Conservation (phyloP, 1,140 invertebrate genomes). For the Ips nitidus region DNA sequence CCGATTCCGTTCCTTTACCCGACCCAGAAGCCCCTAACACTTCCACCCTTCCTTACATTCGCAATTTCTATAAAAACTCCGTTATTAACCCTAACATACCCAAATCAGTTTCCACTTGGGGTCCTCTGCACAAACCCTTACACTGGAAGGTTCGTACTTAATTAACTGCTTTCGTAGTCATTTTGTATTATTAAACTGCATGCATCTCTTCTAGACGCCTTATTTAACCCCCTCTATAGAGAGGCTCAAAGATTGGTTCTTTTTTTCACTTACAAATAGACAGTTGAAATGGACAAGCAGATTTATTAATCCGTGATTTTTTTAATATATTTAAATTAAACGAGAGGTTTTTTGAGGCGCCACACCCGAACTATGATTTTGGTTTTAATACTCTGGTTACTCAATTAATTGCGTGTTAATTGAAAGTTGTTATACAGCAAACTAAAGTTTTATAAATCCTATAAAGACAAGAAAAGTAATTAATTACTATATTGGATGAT, state of each 20-base stretch:
- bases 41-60: constrained; percentile 60
- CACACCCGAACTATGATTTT: too few relatives aligned
- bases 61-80: constrained; percentile 57
- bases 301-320: too few relatives aligned
- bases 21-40: constrained; percentile 48
- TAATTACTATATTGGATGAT: too few relatives aligned
- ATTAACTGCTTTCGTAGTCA: constrained; percentile 37
- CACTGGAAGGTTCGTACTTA: constrained; percentile 65
- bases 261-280: background rate
- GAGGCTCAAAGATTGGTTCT: too few relatives aligned
- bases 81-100: constrained; percentile 62
- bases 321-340: too few relatives aligned
- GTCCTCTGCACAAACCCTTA: constrained; percentile 66
- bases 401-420: too few relatives aligned
- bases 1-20: constrained; percentile 44
- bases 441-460: too few relatives aligned
- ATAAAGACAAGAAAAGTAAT: too few relatives aligned
- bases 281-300: background rate
- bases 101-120: constrained; percentile 67
- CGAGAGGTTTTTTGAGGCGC: too few relatives aligned
- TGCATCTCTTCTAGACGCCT: background rate
- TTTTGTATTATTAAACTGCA: constrained; percentile 29
- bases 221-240: background rate
- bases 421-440: too few relatives aligned
- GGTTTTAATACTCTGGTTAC: too few relatives aligned